A percentile compares a stretch with the other conserved stretches of the same genome.
Evolutionary conservation across 2,888 invertebrate species (phyloP).

Genomic region (Caenorhabditis sinica): DNA sequence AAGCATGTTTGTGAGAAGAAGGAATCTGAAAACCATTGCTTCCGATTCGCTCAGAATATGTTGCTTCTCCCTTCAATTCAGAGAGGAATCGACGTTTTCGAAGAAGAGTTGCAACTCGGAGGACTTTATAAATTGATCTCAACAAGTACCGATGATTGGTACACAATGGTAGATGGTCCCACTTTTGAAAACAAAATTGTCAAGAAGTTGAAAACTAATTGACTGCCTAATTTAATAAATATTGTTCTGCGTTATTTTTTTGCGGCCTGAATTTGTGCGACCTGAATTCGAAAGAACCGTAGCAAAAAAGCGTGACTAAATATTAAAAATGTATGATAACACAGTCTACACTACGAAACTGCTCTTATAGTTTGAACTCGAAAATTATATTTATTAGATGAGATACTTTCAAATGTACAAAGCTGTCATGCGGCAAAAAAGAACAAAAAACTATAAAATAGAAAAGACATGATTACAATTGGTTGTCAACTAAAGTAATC

Average conservation of each 20-base stretch:
- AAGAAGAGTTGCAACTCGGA: slow-evolving; percentile 56
- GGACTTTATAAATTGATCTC: slow-evolving; percentile 49
- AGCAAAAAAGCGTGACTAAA: background rate
- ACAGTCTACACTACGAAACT: background rate
- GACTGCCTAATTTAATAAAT: background rate
- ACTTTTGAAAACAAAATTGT: slow-evolving; percentile 11
- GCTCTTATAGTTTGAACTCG: background rate
- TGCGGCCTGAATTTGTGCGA: too few relatives aligned
- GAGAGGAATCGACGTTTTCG: slow-evolving; percentile 55
- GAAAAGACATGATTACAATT: slow-evolving; percentile 33
- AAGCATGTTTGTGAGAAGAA: slow-evolving; percentile 15
- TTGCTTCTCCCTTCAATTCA: slow-evolving; percentile 52
- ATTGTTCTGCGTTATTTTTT: too few relatives aligned
- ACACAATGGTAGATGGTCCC: slow-evolving; percentile 54
- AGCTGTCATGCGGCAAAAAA: slow-evolving; percentile 40
- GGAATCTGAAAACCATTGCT: slow-evolving; percentile 23
- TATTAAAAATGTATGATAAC: background rate
- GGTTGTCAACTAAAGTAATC: slow-evolving; percentile 54
- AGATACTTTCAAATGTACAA: slow-evolving; percentile 53
- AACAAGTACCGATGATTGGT: slow-evolving; percentile 56
- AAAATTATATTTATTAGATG: slow-evolving; percentile 23
- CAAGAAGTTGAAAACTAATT: background rate
- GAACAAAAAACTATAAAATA: background rate
- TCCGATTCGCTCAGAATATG: slow-evolving; percentile 53
- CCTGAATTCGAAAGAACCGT: background rate